phyloP scores from a whole-genome alignment of 2,888 invertebrate genomes.

The Stegana nigrithorax region DNA sequence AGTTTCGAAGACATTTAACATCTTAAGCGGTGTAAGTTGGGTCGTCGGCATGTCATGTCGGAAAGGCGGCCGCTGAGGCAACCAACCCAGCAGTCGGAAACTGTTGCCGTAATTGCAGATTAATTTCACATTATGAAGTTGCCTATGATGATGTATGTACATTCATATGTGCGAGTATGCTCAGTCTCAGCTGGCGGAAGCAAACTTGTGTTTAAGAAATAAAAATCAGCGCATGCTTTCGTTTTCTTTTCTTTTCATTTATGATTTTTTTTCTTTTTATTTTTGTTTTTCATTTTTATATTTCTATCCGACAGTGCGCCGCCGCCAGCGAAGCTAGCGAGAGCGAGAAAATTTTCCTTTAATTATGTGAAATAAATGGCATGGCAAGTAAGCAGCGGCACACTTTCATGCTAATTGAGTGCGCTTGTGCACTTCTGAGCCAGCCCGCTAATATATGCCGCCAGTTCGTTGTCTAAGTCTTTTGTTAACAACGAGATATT shows the following conservation, averaged over 20 bases:
- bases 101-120: not conserved
- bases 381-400: slow-evolving; percentile 13
- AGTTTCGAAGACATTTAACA: no score
- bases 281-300: not conserved
- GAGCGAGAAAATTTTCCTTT: slow-evolving; percentile 6
- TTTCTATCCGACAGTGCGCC: slow-evolving; percentile 26
- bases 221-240: slow-evolving; percentile 7
- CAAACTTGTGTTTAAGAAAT: no score
- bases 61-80: no score
- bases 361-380: slow-evolving; percentile 38
- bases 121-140: no score
- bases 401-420: not conserved
- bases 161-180: no score
- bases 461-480: slow-evolving; percentile 47
- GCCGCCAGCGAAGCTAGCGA: not conserved
- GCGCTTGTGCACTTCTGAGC: no score
- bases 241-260: slow-evolving; percentile 31
- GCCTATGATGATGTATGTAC: no score
- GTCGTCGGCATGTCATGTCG: no score
- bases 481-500: slow-evolving; percentile 26
- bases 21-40: no score
- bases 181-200: not conserved
- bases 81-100: not conserved
- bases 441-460: no score
- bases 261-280: slow-evolving; percentile 18